phyloP scores from a whole-genome alignment of 2,113 vertebrate genomes.

The Tragelaphus buxtoni region DNA sequence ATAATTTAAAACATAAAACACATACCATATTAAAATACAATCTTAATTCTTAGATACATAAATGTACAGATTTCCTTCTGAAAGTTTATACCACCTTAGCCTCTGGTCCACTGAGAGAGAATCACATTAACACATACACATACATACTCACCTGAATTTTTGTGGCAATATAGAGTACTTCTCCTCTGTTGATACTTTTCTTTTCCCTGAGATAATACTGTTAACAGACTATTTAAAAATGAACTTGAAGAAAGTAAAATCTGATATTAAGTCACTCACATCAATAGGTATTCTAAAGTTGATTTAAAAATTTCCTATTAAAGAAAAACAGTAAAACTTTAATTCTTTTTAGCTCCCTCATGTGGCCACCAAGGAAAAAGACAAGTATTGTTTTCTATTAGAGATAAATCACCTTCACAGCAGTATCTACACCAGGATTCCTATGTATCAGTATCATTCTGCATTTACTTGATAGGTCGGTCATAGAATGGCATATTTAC shows the following conservation, averaged over 20 bases:
- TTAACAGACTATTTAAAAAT: slow-evolving; percentile 9
- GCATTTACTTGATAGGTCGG: not conserved
- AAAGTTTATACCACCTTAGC: not conserved
- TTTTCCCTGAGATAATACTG: not conserved
- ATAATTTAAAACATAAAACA: not conserved
- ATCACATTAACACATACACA: not conserved
- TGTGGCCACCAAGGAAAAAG: slow-evolving; percentile 55
- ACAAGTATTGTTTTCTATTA: not conserved
- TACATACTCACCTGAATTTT: not conserved
- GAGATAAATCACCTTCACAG: not conserved
- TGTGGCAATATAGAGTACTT: not conserved
- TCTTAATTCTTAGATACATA: not conserved
- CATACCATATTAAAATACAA: not conserved
- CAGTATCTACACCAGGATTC: not conserved
- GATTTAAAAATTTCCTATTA: not conserved
- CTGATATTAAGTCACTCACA: not conserved
- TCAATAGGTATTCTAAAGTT: not conserved
- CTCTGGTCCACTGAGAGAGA: not conserved
- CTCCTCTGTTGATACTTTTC: not conserved
- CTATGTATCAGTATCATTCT: not conserved
- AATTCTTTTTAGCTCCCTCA: slow-evolving; percentile 59
- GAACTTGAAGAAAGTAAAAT: not conserved
- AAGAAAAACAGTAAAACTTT: not conserved
- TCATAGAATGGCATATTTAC: not conserved
- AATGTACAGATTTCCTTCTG: not conserved